Evolutionary conservation across 2,113 vertebrate species (phyloP).

Genomic region (Hippolais icterina): DNA sequence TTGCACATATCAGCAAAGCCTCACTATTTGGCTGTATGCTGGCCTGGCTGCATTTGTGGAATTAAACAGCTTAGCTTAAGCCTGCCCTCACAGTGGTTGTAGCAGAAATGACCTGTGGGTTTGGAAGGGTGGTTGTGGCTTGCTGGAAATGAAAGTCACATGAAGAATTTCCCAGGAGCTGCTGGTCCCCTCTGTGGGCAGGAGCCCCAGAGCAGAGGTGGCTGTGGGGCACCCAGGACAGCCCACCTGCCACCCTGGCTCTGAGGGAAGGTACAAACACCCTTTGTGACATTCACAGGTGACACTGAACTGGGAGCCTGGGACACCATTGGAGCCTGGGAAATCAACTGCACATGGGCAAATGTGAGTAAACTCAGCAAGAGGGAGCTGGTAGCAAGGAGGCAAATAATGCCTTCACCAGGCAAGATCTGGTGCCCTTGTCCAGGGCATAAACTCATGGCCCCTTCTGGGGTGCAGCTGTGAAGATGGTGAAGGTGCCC

Average conservation of each 20-base stretch:
- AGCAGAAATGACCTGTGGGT: background rate
- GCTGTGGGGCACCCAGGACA: background rate
- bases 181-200: fast-evolving
- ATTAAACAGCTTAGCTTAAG: background rate
- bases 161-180: background rate
- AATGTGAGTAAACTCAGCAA: background rate
- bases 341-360: background rate
- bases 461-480: background rate
- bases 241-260: background rate
- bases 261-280: background rate
- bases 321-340: background rate
- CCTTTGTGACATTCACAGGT: background rate
- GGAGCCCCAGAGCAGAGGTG: background rate
- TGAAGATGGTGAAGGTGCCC: background rate
- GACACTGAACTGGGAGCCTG: background rate
- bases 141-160: background rate
- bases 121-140: background rate
- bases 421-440: background rate
- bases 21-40: background rate
- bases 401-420: background rate
- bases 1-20: background rate
- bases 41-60: background rate
- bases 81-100: background rate
- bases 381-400: background rate
- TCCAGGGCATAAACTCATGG: background rate